phyloP scores from a whole-genome alignment of 2,888 invertebrate genomes.

The Nephrotoma appendiculata region DNA sequence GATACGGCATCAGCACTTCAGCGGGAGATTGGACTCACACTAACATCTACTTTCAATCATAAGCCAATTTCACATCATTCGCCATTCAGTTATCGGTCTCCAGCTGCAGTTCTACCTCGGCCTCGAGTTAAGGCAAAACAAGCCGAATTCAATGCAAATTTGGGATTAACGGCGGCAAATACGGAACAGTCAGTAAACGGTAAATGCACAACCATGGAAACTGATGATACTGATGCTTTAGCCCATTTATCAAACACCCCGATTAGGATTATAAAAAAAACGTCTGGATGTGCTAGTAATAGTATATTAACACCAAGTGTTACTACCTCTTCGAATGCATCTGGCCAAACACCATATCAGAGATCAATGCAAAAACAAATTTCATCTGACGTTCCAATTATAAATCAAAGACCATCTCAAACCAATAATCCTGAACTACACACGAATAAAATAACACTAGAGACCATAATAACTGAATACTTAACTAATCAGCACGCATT shows the following conservation, averaged over 20 bases:
- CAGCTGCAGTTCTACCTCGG: slow-evolving; percentile 21
- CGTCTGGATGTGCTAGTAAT: neutral
- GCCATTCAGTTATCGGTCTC: slow-evolving; percentile 23
- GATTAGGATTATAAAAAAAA: slow-evolving; percentile 23
- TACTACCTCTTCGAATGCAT: neutral
- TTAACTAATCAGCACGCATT: slow-evolving; percentile 94
- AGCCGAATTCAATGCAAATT: neutral
- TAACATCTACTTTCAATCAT: slow-evolving; percentile 23
- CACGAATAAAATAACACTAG: slow-evolving; percentile 48
- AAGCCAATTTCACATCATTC: slow-evolving; percentile 22
- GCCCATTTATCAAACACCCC: slow-evolving; percentile 17
- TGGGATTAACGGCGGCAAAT: neutral
- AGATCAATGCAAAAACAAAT: slow-evolving; percentile 38
- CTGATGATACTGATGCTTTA: neutral
- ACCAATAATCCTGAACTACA: slow-evolving; percentile 22
- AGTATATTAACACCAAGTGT: neutral
- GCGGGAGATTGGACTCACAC: slow-evolving; percentile 55
- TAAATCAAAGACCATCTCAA: slow-evolving; percentile 12
- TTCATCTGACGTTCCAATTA: slow-evolving; percentile 36
- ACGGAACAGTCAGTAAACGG: neutral
- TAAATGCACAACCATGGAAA: neutral
- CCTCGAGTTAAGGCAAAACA: slow-evolving; percentile 20
- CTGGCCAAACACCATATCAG: slow-evolving; percentile 12
- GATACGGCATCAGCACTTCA: slow-evolving; percentile 61
- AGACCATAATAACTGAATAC: slow-evolving; percentile 92